Conservation (phyloP, 2,797 vertebrate genomes). For the Ambastaia sidthimunki region DNA sequence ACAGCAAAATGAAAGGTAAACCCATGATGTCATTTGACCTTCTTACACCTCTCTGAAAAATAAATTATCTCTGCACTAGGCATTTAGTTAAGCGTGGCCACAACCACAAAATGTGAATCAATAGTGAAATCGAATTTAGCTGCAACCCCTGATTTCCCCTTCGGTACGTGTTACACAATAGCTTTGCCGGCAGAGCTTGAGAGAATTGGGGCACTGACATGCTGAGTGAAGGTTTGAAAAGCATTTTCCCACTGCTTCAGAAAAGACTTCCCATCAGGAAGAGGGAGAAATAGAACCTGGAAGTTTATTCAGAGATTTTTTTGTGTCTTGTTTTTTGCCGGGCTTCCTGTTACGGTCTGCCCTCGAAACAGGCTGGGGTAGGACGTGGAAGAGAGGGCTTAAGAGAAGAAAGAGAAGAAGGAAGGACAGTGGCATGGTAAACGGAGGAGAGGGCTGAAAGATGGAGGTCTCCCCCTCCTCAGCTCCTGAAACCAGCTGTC, state of each 20-base stretch:
- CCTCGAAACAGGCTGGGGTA: too few species aligned
- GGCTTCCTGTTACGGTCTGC: too few species aligned
- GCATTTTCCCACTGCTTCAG: slow-evolving; percentile 80
- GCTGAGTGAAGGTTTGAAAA: slow-evolving; percentile 58
- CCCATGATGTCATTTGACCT: too few species aligned
- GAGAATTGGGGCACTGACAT: slow-evolving; percentile 37
- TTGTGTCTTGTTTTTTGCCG: slow-evolving; percentile 60
- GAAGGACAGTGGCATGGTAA: slow-evolving; percentile 77
- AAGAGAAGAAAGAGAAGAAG: slow-evolving; percentile 73
- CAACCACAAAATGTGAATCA: slow-evolving; percentile 16
- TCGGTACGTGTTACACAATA: slow-evolving; percentile 47
- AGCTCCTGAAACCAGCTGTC: slow-evolving; percentile 61
- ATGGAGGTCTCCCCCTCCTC: slow-evolving; percentile 64
- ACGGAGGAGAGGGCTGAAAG: slow-evolving; percentile 74
- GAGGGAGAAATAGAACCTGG: slow-evolving; percentile 85
- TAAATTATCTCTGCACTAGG: slow-evolving; percentile 2
- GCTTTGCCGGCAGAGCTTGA: slow-evolving; percentile 13
- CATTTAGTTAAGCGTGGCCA: background rate
- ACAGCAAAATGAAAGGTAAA: background rate
- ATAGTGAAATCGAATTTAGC: slow-evolving; percentile 7
- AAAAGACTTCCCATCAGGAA: slow-evolving; percentile 86
- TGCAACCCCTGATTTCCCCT: slow-evolving; percentile 14
- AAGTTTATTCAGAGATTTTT: slow-evolving; percentile 78
- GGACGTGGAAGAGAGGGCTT: slow-evolving; percentile 53
- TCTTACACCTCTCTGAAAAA: background rate